A percentile compares a stretch with the other conserved stretches of the same genome.
These are phyloP conservation scores for Sebastes cheni DNA, from an alignment of 2,797 vertebrate genomes.

Conservation along the genomic window DNA sequence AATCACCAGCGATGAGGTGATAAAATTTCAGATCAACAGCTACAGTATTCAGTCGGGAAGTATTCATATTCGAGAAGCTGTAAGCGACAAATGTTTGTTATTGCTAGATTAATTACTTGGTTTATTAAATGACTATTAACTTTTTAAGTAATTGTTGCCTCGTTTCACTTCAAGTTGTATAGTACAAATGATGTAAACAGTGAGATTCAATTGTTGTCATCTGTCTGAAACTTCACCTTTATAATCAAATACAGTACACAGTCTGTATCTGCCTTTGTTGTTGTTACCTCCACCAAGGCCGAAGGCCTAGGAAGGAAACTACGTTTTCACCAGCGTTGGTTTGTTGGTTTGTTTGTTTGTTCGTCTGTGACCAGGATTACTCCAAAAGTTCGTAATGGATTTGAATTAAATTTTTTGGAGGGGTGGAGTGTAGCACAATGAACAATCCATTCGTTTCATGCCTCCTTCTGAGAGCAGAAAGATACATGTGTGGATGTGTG, in stretches of 20 bases:
- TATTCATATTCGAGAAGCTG: not conserved
- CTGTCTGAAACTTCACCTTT: not conserved
- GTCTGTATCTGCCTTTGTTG: not conserved
- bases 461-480: too few relatives aligned
- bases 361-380: too few relatives aligned
- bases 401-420: too few relatives aligned
- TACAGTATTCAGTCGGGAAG: not conserved
- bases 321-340: too few relatives aligned
- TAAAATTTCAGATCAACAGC: not conserved
- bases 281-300: not conserved
- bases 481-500: too few relatives aligned
- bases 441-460: too few relatives aligned
- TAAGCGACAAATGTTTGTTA: not conserved
- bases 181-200: not conserved
- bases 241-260: not conserved
- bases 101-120: not conserved
- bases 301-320: too few relatives aligned
- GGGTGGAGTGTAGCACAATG: too few relatives aligned
- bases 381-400: too few relatives aligned
- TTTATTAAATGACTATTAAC: not conserved
- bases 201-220: not conserved
- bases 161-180: not conserved
- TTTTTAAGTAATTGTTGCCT: not conserved
- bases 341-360: too few relatives aligned
- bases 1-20: not conserved